Evolutionary conservation across 2,113 vertebrate species (phyloP), one percentile per base, ranked within the genome.

Genomic region (Dendrocopos noguchii): DNA sequence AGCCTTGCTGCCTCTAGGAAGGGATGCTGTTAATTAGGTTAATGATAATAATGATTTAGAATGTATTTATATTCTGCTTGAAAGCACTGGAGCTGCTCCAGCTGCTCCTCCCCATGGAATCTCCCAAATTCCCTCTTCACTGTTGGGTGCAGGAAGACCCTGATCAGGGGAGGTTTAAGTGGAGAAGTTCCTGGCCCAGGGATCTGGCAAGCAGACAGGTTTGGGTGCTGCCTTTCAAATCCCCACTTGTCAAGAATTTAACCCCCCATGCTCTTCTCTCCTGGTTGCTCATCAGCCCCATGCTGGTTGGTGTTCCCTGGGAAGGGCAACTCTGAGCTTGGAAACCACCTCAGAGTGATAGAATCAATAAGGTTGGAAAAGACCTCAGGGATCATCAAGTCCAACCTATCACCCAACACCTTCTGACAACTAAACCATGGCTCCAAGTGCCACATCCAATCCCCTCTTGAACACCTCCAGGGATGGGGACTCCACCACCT

Each of bases 81-180:
- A 34, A 77, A 19, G 20, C 15, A 21, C 14, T 4, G 0, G 0
- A 33, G 47, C 60, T 84, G 28, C n/a, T 50, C 28, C 47, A 39
- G 29, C 24, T 55, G 15, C 10, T 77, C 15, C 28, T 80, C 50
- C 46, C 24, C 46, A 5, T 0, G 2, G 81, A 27, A n/a, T 61
- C 66, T 55, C 77, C 59, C 19, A 5, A 39, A 50, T 74, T 86
- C 66, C 22, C 33, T 8, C 4, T 50, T 66, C 50, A n/a, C 28
- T 56, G 2, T 17, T 0, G 3, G 21, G 15, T 44, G n/a, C 12
- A 7, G 20, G 0, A 0, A 36, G 47, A 7, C 6, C 28, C 33
- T 5, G 10, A 24, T 47, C 1, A 1, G 15, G 53, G 59, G 63
- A 61, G 63, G 8, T n/a, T 18, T 4, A 27, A 80, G 13, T 0